A percentile compares a stretch with the other conserved stretches of the same genome.
Conservation (phyloP, 2,113 vertebrate species). For the Mesembrinibis cayennensis region DNA sequence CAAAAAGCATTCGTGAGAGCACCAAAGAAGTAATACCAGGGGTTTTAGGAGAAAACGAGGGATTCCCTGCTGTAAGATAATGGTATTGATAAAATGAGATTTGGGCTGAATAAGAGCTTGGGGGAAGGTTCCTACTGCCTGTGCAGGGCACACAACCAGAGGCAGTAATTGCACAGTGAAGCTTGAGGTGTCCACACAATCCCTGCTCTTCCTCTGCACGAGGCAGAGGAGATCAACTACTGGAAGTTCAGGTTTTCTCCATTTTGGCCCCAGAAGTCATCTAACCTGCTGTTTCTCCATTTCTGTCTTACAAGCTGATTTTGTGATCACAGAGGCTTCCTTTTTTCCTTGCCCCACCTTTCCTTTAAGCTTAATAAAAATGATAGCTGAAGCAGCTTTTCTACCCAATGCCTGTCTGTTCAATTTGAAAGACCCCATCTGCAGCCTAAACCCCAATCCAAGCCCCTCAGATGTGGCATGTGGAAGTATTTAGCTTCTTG, state of each 20-base stretch:
- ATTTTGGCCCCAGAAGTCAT: background rate
- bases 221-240: background rate
- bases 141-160: background rate
- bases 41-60: background rate
- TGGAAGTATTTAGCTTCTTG: background rate
- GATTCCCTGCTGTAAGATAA: background rate
- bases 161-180: background rate
- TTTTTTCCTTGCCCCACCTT: background rate
- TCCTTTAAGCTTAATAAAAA: background rate
- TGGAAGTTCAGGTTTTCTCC: background rate
- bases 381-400: background rate
- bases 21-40: background rate
- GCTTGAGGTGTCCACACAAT: background rate
- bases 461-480: background rate
- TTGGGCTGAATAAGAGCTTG: background rate
- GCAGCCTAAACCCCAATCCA: background rate
- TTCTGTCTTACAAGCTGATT: background rate
- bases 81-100: background rate
- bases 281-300: background rate
- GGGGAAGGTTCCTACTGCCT: background rate
- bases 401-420: background rate
- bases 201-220: background rate
- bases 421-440: background rate
- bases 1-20: background rate
- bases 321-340: background rate